Base-by-base conservation (phyloP, 2,888 invertebrate genomes). In the Sturmia bella region DNA sequence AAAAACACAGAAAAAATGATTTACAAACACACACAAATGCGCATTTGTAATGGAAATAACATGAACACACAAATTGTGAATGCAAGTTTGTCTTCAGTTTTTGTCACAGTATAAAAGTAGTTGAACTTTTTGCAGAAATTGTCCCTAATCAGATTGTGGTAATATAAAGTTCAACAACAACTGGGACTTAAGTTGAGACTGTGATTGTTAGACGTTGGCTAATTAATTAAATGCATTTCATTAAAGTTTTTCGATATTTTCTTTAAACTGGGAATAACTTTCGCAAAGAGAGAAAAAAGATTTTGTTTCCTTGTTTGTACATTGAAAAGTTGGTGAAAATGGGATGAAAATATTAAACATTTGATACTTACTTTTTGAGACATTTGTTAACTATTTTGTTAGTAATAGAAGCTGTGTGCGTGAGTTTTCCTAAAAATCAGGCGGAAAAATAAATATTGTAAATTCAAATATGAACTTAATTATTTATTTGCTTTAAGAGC, bases 211-310 rank as follows among this genome's bases (percentile, higher is more conserved):
- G 74, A 74, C 72, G 83, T 81, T 78, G 80, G 70, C 85, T 85
- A 85, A 85, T 85, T 85, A 84, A 85, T 85, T 84, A 84, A 84
- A 78, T 73, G 83, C 84, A 80, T 84, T 80, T 84, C 80, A 82
- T 76, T 81, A 27, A 52, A 64, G 64, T 74, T 70, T 63, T 66
- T 64, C 41, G 7, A 43, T 66, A 24, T 15, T 19, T 57, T 70
- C 64, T 59, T 48, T 17, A 59, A 59, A 39, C 12, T 13, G 48
- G n/a, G 17, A 59, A 57, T 48, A 43, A 15, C 24, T 52, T 2
- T 19, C 4, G 41, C n/a, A n/a, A 59, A 39, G 0, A 24, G 24
- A 57, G 6, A 43, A 43, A 19, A 37, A 21, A 32, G n/a, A 24
- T 48, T 77, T 17, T 70, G 24, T 15, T 43, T 2, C 3, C 32